Evolutionary conservation across 1,140 invertebrate species (phyloP).

Genomic region (Drosophila nigrodunni): DNA sequence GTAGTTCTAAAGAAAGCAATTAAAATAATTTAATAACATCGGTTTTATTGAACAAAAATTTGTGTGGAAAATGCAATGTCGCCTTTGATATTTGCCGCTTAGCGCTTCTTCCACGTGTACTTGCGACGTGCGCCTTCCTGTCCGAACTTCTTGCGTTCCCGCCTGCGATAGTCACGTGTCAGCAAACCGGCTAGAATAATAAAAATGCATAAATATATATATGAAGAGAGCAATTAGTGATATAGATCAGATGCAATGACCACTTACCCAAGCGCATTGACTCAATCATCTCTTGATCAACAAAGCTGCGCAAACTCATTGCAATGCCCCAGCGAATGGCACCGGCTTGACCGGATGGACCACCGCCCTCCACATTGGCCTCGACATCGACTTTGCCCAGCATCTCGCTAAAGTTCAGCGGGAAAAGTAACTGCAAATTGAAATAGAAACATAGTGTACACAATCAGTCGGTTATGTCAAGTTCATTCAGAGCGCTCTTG

Average conservation of each 20-base stretch:
- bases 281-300: constrained; percentile 90
- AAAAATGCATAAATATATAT: constrained; percentile 26
- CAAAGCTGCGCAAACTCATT: constrained; percentile 91
- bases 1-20: constrained; percentile 84
- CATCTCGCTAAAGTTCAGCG: constrained; percentile 92
- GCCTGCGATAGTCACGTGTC: constrained; percentile 90
- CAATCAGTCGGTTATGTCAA: constrained; percentile 51
- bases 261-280: constrained; percentile 93
- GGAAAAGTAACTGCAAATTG: constrained; percentile 91
- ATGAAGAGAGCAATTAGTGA: constrained; percentile 56
- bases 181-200: constrained; percentile 92
- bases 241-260: constrained; percentile 9
- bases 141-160: constrained; percentile 97
- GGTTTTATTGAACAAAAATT: constrained; percentile 16
- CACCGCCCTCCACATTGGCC: constrained; percentile 89
- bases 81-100: constrained; percentile 77
- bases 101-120: constrained; percentile 97
- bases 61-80: constrained; percentile 38
- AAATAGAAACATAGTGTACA: not conserved
- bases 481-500: constrained; percentile 59
- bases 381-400: constrained; percentile 93
- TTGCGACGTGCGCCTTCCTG: constrained; percentile 95
- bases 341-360: constrained; percentile 91
- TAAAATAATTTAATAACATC: constrained; percentile 18
- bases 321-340: constrained; percentile 94